Base-by-base conservation (phyloP, 2,888 invertebrate genomes). In the Athrips mouffetella region DNA sequence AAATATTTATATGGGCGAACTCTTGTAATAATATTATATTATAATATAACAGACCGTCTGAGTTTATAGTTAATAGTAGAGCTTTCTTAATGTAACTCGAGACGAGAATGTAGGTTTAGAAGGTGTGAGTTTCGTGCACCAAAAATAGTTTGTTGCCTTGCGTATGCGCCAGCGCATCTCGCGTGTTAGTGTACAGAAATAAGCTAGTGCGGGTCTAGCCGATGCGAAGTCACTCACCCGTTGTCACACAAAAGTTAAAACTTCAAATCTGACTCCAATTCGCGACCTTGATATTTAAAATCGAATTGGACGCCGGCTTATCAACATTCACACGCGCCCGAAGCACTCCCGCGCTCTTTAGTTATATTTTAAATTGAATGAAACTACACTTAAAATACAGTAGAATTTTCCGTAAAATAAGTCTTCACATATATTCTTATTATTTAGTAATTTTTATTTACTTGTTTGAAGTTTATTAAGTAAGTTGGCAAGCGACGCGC, bases 201-300 rank as follows among this genome's bases (percentile, higher is more conserved):
- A 87, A 77, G 65, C 70, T 62, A 60, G 49, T 64, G 51, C 70
- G 75, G 80, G 73, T 69, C 75, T 59, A 66, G 63, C 58, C 33
- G 23, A n/a, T n/a, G n/a, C n/a, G n/a, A 72, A 79, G 84, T 83
- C 83, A 87, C 87, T 87, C 80, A 86, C 87, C 86, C 70, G 70
- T 30, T 31, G n/a, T 16, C 13, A 21, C 37, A 59, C 61, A 63
- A 70, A 71, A 69, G 63, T 58, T 60, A 69, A 64, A 67, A 62
- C 61, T 73, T 61, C 64, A 63, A 70, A 74, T 75, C 65, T 70
- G 75, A 76, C 69, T 65, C 69, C 69, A 74, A 74, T 77, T 62
- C 67, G 51, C 63, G 67, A 76, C 76, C 80, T 81, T 76, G 78
- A 77, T 73, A 74, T 75, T 67, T 65, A 72, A 75, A 76, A 72